Conservation (phyloP, 2,113 vertebrate genomes). For the Calcarius ornatus region DNA sequence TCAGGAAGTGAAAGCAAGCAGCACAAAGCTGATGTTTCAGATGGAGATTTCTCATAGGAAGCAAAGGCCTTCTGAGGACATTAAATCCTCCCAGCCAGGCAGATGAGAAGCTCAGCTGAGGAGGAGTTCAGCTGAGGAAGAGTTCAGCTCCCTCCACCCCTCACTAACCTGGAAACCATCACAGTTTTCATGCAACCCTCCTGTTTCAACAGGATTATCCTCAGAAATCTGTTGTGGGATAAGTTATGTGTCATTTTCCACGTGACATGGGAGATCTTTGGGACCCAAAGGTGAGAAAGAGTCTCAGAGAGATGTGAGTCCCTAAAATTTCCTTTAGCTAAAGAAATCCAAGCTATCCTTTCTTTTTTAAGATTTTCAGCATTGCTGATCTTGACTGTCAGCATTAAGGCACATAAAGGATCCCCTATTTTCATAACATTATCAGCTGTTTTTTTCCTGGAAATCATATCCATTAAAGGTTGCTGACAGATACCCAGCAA, state of each 20-base stretch:
- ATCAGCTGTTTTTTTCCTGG: background rate
- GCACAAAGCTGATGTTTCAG: background rate
- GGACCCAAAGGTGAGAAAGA: background rate
- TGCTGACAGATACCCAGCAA: background rate
- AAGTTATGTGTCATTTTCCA: background rate
- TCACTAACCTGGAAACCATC: background rate
- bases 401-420: background rate
- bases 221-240: background rate
- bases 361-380: background rate
- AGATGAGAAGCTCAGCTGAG: background rate
- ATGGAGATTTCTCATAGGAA: background rate
- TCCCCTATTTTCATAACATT: background rate
- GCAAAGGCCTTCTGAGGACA: background rate
- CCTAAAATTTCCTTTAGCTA: background rate
- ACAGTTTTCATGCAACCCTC: background rate
- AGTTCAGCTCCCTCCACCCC: background rate
- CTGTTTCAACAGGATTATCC: background rate
- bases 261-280: too few relatives aligned
- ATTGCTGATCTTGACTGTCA: background rate
- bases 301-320: rapidly evolving
- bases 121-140: background rate
- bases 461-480: background rate
- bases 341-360: background rate
- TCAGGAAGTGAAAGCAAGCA: background rate
- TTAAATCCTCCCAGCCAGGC: background rate